A percentile compares a stretch with the other conserved stretches of the same genome.
phyloP scores from a whole-genome alignment of 2,888 invertebrate genomes.

The Neuroscelio doddi region DNA sequence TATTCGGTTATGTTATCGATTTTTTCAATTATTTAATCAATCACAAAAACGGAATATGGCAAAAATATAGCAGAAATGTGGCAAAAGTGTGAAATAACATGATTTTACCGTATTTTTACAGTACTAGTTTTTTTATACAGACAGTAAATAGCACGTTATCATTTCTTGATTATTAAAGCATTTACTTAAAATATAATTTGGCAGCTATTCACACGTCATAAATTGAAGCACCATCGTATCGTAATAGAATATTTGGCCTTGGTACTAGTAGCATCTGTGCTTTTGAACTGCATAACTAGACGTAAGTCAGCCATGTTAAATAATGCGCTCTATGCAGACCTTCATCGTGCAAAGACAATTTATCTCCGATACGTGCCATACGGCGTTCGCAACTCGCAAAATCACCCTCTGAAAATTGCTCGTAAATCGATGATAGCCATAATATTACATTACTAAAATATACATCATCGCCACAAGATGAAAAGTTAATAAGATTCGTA shows the following conservation, averaged over 20 bases:
- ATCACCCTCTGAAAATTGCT: conserved; percentile 45
- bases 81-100: too few species aligned
- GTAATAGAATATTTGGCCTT: conserved; percentile 60
- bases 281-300: conserved; percentile 32
- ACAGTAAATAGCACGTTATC: too few species aligned
- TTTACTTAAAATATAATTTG: too few species aligned
- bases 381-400: conserved; percentile 28
- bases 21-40: too few species aligned
- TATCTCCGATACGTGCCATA: conserved; percentile 42
- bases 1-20: too few species aligned
- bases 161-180: too few species aligned
- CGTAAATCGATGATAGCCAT: conserved; percentile 41
- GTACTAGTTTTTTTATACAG: too few species aligned
- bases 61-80: too few species aligned
- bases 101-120: too few species aligned
- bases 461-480: conserved; percentile 26
- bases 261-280: conserved; percentile 31
- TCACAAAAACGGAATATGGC: too few species aligned
- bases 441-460: conserved; percentile 40
- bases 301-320: conserved; percentile 50
- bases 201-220: conserved; percentile 58
- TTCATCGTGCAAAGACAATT: conserved; percentile 52
- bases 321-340: conserved; percentile 52
- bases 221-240: conserved; percentile 48
- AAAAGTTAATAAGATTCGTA: conserved; percentile 35